A percentile compares a stretch with the other conserved stretches of the same genome.
Evolutionary conservation across 1,140 invertebrate species (phyloP).

Genomic region (Acromyrmex heyeri): DNA sequence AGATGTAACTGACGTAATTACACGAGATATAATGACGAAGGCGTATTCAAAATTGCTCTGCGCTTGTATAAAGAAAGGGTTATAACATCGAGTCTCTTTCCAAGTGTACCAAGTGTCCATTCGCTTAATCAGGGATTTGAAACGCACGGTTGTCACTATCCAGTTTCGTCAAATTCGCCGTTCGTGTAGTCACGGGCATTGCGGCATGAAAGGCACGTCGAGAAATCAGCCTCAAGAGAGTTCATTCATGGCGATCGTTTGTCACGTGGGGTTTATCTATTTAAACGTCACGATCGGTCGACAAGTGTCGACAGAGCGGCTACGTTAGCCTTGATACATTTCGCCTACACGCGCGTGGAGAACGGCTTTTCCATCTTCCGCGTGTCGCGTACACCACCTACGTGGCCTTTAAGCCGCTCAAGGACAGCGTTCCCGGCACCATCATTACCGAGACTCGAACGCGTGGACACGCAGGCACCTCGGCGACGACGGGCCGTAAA

Average conservation of each 20-base stretch:
- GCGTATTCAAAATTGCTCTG: conserved; percentile 2
- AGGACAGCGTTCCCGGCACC: conserved; percentile 77
- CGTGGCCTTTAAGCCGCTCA: conserved; percentile 76
- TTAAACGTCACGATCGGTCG: conserved; percentile 71
- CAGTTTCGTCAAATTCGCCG: background rate
- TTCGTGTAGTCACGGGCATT: background rate
- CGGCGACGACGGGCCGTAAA: conserved; percentile 60
- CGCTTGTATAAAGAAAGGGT: background rate
- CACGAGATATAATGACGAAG: conserved; percentile 42
- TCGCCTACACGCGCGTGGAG: conserved; percentile 82
- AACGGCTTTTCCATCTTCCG: conserved; percentile 85
- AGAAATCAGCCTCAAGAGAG: conserved; percentile 57
- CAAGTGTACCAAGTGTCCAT: background rate
- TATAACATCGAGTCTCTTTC: background rate
- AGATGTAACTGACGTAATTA: conserved; percentile 45
- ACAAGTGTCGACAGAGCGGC: conserved; percentile 76
- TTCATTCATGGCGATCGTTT: conserved; percentile 73
- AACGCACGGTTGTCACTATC: background rate
- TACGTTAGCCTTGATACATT: conserved; percentile 84
- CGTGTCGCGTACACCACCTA: conserved; percentile 82
- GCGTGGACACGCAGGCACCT: conserved; percentile 53
- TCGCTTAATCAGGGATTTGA: background rate
- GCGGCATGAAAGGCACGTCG: background rate
- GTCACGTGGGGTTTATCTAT: conserved; percentile 70
- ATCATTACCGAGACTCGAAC: conserved; percentile 64